Conservation (phyloP, 2,888 invertebrate genomes). For the Galerucella nymphaeae region DNA sequence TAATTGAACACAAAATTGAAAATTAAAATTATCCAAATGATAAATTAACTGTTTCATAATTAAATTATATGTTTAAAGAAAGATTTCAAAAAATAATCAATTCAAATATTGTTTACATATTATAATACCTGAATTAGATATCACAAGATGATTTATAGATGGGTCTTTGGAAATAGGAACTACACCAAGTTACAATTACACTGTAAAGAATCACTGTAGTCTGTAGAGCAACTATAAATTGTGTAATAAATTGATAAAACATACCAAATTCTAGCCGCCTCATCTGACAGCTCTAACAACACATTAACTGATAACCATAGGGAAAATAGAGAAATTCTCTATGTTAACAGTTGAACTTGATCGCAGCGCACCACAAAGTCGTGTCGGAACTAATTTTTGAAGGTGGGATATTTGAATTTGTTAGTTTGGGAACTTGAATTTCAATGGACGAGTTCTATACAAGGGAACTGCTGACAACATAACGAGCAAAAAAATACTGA, state of each 20-base stretch:
- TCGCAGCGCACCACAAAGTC: no score
- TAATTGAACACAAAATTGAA: not conserved
- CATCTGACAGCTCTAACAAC: no score
- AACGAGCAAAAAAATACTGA: no score
- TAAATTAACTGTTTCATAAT: not conserved
- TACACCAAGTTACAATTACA: not conserved
- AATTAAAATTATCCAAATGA: not conserved
- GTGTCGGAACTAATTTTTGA: no score
- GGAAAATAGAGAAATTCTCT: no score
- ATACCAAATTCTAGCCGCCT: not conserved
- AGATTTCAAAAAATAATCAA: not conserved
- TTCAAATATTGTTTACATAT: not conserved
- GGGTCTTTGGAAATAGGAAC: not conserved
- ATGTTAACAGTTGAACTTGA: no score
- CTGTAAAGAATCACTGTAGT: not conserved
- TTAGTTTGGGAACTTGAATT: no score
- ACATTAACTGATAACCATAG: not conserved
- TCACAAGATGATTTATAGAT: constrained; percentile 2
- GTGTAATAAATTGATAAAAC: not conserved
- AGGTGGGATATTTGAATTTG: no score
- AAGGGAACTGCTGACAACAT: no score
- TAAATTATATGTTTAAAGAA: not conserved
- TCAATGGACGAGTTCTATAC: no score
- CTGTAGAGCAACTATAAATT: not conserved
- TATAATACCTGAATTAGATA: not conserved